Evolutionary conservation across 2,888 invertebrate species (phyloP), one percentile per base, ranked within the genome.

Genomic region (Scaptomyza cyrtandrae): DNA sequence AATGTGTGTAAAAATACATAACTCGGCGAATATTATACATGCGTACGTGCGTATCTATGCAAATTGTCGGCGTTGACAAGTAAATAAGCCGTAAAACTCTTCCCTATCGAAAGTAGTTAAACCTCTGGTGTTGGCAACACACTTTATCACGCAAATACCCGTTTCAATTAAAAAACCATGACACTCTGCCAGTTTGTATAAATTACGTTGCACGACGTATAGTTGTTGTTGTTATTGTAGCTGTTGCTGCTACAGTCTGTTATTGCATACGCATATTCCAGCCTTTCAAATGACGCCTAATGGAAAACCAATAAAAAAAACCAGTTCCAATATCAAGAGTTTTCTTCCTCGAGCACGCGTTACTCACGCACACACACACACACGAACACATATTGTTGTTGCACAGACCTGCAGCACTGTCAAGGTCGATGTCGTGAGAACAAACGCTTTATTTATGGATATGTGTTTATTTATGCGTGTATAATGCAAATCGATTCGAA

Each of bases 401-500:
- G 55, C 39, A 16, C 56, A 63, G 14, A 60, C 61, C 59, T 68
- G 53, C 61, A 69, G 86, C 83, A 83, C 64, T 87, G 83, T 64
- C 83, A 83, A 87, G 83, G 88, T 85, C 88, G 77, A 56, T 58
- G 75, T 46, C 85, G 78, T 78, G 76, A 81, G 86, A 80, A 75
- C 63, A 53, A 57, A 64, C 31, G 50, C 46, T 58, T 55, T 63
- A 60, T 29, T 55, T 37, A 54, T 63, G 49, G 6, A 27, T 33
- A 24, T 35, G 33, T 46, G 11, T 50, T 35, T 19, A 19, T 54
- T 50, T 37, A 33, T 49, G 37, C n/a, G n/a, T 46, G 58, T 27
- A 52, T 68, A 68, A 87, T 87, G 85, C 87, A 87, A 82, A 87
- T 85, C 58, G 45, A 60, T 55, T 49, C 52, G 6, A 52, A 66